These are phyloP conservation scores for Hydrophis major DNA, from an alignment of 2,797 vertebrate species.

Conservation along the genomic window DNA sequence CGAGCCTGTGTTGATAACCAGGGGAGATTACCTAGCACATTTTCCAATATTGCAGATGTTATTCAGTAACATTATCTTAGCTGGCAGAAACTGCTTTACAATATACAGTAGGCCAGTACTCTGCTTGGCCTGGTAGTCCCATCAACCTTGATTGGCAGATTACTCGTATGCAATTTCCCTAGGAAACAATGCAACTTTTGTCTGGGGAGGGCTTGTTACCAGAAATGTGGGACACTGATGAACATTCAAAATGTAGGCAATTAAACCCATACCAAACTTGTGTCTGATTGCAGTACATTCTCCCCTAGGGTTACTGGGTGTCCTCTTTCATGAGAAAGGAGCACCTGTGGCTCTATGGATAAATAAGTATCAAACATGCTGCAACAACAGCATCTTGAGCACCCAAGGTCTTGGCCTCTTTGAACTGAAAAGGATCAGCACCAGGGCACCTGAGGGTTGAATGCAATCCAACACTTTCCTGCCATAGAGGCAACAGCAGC, in stretches of 20 bases:
- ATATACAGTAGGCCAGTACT: neutral
- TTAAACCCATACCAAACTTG: neutral
- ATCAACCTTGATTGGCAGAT: neutral
- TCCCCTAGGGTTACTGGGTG: neutral
- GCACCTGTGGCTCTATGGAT: too few species aligned
- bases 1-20: neutral
- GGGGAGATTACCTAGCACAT: neutral
- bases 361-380: neutral
- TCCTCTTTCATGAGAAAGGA: neutral
- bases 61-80: neutral
- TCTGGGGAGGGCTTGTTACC: neutral
- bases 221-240: neutral
- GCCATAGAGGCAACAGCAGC: neutral
- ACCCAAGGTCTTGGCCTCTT: neutral
- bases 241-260: neutral
- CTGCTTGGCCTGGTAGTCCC: neutral
- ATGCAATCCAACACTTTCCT: neutral
- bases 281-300: neutral
- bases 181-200: neutral
- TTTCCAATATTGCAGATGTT: neutral
- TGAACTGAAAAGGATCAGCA: slow-evolving; percentile 1
- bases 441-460: neutral
- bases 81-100: neutral
- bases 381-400: neutral
- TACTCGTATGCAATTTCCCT: neutral